These are phyloP conservation scores for Sitodiplosis mosellana DNA, from an alignment of 1,140 invertebrate species.

Conservation along the genomic window DNA sequence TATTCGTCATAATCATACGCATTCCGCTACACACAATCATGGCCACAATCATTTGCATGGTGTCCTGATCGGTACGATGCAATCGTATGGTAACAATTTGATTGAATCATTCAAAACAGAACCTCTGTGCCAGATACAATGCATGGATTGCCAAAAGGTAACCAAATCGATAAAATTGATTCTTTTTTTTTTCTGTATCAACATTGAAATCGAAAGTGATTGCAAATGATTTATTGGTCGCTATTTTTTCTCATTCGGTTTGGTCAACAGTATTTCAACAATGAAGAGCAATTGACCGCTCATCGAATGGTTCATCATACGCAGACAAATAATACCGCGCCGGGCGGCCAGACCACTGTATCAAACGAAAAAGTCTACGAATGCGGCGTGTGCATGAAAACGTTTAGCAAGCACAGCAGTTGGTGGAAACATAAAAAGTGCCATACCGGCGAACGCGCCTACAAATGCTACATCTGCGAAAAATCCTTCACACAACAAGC, in stretches of 20 bases:
- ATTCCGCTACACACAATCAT: neutral
- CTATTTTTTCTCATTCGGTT: too few relatives aligned
- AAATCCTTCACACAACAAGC: slow-evolving; percentile 24
- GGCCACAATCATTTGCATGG: neutral
- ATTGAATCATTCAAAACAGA: too few relatives aligned
- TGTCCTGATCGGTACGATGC: neutral
- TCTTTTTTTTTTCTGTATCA: neutral
- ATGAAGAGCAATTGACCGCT: neutral
- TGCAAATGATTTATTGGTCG: too few relatives aligned
- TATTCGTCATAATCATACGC: too few relatives aligned
- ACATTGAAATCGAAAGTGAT: too few relatives aligned
- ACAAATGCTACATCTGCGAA: slow-evolving; percentile 12
- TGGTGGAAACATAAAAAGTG: neutral
- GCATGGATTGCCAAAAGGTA: neutral
- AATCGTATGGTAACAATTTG: too few relatives aligned
- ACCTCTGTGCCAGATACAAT: neutral
- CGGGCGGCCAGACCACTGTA: too few relatives aligned
- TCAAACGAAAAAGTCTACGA: neutral
- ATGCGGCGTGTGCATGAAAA: neutral
- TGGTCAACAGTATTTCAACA: neutral
- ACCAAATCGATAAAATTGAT: neutral
- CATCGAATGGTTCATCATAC: neutral
- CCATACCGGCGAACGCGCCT: too few relatives aligned
- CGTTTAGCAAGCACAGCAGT: neutral
- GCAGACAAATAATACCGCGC: too few relatives aligned